These are phyloP conservation scores for Erynnis tages DNA, from an alignment of 2,888 invertebrate species.

Conservation along the genomic window DNA sequence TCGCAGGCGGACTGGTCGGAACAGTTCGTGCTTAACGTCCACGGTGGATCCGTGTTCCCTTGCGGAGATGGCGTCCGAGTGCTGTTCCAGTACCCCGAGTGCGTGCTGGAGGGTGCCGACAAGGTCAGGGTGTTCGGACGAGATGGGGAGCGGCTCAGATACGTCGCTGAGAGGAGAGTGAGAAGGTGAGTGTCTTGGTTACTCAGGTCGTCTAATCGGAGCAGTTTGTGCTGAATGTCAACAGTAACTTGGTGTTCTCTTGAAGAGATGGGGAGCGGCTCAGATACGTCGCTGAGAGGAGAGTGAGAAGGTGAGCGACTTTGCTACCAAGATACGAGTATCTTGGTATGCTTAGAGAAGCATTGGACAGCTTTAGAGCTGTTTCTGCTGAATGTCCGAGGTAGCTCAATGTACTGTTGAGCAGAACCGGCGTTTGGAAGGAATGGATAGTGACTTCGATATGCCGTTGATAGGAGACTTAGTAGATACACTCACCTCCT, in stretches of 20 bases:
- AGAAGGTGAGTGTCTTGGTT: conserved; percentile 55
- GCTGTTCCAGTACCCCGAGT: conserved; percentile 91
- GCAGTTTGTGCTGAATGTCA: conserved; percentile 85
- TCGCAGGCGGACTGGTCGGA: conserved; percentile 93
- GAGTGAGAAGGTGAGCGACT: conserved; percentile 61
- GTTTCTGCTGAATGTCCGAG: no score
- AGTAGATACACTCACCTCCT: no score
- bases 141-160: conserved; percentile 74
- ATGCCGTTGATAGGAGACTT: conserved; percentile 69
- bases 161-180: conserved; percentile 69
- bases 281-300: conserved; percentile 66
- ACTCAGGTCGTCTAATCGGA: no score
- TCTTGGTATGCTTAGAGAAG: conserved; percentile 91
- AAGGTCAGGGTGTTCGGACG: conserved; percentile 90
- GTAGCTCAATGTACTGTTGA: no score
- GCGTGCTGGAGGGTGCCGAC: conserved; percentile 88
- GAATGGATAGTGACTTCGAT: conserved; percentile 74
- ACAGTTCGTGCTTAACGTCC: conserved; percentile 92
- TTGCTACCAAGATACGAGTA: no score
- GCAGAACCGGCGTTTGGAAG: no score
- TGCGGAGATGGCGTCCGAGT: conserved; percentile 91
- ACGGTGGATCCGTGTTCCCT: conserved; percentile 91
- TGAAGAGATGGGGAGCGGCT: conserved; percentile 83
- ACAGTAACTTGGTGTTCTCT: conserved; percentile 91
- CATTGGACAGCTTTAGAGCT: no score